Evolutionary conservation across 2,113 vertebrate species (phyloP), one percentile per base, ranked within the genome.

Genomic region (Myiagra hebetior): DNA sequence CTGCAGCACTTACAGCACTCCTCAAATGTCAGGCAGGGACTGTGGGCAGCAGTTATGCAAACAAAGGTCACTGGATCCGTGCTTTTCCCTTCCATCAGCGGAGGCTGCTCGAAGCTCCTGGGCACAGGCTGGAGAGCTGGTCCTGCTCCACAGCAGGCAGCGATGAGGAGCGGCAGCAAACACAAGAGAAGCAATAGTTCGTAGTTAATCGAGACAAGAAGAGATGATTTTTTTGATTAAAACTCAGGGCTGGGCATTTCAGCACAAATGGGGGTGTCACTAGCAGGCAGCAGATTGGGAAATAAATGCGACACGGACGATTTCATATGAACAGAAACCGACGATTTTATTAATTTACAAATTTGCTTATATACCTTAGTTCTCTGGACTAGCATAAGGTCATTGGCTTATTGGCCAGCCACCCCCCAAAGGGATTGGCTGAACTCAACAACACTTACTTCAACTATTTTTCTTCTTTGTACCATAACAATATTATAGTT

Each of bases 141-240:
- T 89, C 63, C 73, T 28, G 80, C 76, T 67, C 56, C 7, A 1
- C 0, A 2, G 63, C 46, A 49, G 46, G 46, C 84, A 77, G 50
- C 0, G 1, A 24, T 4, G 41, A 53, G 0, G 9, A 92, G 50
- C 0, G 0, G 15, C 41, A 35, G 56, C 37, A 81, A 75, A 81
- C 39, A 21, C 3, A 1, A 24, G 39, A 72, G 60, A 62, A 63
- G 30, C 23, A 63, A 42, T 33, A 23, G 7, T 50, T 44, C 65
- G 19, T 35, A 70, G n/a, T 16, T 46, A 39, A 69, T 12, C 0
- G 0, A 70, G 33, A 78, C 1, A 4, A 59, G 44, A 64, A 68
- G 17, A 63, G 28, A 35, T 78, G 4, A 18, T 1, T 46, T 76
- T 85, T 85, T 63, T 7, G 0, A 46, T 65, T 46, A 72, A 85